Evolutionary conservation across 2,888 invertebrate genomes (phyloP), one percentile per base, ranked within the genome.

Genomic region (Parthenolecanium corni): DNA sequence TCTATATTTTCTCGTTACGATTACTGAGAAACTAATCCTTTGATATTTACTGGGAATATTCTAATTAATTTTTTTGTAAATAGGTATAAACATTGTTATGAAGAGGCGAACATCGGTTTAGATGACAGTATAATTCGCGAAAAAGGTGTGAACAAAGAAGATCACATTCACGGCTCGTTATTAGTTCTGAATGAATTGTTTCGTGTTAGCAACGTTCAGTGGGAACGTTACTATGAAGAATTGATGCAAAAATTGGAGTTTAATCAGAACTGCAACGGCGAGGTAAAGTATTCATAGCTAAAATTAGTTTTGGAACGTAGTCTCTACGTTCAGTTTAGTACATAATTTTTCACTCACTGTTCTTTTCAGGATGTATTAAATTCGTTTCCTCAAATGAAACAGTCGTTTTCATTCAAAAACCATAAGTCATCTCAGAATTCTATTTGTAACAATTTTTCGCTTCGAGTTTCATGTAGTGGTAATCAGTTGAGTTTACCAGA

Each of bases 101-200:
- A 92, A 67, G 93, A 95, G 74, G 89, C 91, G 1, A 83, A 84
- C 70, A 79, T 80, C 61, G 85, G 88, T 23, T 86, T 90, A 72
- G 88, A 88, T 69, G 85, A 86, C 16, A 68, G 73, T 1, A 71
- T 76, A 53, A 71, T 73, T 38, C 80, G 83, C 73, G 87, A 91
- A 71, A 85, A 86, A 72, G 86, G 87, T 65, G 82, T 85, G 62
- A 84, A 84, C 2, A 81, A 83, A 67, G 96, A 97, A 70, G 96
- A 96, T 72, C 82, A 88, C 72, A 83, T 90, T 20, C 96, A 97
- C 73, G 95, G 95, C 31, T 90, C 92, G 1, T 76, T 97, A 14
- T 79, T 97, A 42, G 88, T 96, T 20, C 77, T 96, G 25, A 96
- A 97, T 75, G 98, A 98, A 74, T 76, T 98, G 2, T 77, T 98